Percentiles rank a stretch among this genome's conserved stretches.
These are phyloP conservation scores for Eciton burchellii DNA, from an alignment of 1,140 invertebrate genomes.

Conservation along the genomic window DNA sequence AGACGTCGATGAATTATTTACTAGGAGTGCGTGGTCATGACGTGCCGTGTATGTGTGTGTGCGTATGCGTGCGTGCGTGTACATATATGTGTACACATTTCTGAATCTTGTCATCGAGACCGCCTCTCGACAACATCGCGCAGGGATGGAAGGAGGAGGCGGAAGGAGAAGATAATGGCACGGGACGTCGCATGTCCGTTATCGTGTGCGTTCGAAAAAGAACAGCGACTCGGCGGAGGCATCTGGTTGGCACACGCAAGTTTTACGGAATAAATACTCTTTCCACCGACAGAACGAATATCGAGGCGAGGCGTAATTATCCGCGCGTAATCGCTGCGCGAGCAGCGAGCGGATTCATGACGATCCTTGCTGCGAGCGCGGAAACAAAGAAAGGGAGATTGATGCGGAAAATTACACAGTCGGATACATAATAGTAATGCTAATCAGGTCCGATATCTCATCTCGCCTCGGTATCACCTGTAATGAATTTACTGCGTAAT, in stretches of 20 bases:
- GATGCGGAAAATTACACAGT: background rate
- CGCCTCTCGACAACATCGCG: constrained; percentile 62
- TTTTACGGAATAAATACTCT: background rate
- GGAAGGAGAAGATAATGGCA: constrained; percentile 29
- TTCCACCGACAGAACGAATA: background rate
- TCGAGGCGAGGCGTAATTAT: background rate
- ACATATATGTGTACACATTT: constrained; percentile 75
- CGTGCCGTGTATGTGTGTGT: constrained; percentile 72
- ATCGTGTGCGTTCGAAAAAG: background rate
- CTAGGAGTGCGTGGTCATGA: constrained; percentile 75
- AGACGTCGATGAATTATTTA: constrained; percentile 79
- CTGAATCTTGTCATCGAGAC: constrained; percentile 73
- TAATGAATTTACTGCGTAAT: constrained; percentile 47
- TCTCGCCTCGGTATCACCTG: background rate
- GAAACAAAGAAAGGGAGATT: background rate
- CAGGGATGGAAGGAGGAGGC: constrained; percentile 23
- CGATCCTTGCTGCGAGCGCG: background rate
- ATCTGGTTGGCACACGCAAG: constrained; percentile 1
- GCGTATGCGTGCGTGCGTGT: too few relatives aligned
- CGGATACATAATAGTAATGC: background rate
- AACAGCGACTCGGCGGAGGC: background rate
- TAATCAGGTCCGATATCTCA: constrained; percentile 17
- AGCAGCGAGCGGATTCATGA: too few relatives aligned
- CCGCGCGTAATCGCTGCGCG: background rate
- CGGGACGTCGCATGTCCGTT: background rate